Conservation (phyloP, 2,797 vertebrate species). For the Megalops cyprinoides region DNA sequence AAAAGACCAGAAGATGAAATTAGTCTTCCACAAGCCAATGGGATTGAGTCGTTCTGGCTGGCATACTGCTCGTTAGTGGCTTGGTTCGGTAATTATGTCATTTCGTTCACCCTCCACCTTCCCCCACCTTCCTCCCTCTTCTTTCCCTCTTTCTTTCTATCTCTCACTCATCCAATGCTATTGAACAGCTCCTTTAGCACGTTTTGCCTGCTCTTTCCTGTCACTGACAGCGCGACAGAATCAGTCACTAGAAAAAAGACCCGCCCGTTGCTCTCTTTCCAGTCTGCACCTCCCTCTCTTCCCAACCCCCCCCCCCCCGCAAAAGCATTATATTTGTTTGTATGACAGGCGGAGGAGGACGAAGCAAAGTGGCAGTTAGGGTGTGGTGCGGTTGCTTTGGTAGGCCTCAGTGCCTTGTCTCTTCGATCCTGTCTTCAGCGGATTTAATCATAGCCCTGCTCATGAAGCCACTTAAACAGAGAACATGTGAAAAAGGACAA, state of each 20-base stretch:
- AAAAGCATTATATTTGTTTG: conserved; percentile 37
- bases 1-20: background rate
- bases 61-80: conserved; percentile 39
- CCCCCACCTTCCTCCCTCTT: background rate
- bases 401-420: conserved; percentile 76
- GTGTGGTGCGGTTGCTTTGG: conserved; percentile 51
- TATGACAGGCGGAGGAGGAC: conserved; percentile 41
- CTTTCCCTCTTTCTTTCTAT: background rate
- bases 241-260: conserved; percentile 2
- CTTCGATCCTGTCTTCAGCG: conserved; percentile 73
- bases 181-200: background rate
- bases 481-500: too few species aligned
- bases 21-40: background rate
- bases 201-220: conserved; percentile 41
- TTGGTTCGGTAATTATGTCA: conserved; percentile 31
- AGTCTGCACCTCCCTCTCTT: background rate
- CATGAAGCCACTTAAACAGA: background rate
- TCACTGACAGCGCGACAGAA: background rate
- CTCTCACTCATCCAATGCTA: background rate
- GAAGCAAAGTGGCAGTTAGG: conserved; percentile 48
- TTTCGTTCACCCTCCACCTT: conserved; percentile 30
- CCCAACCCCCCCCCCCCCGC: background rate
- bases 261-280: background rate
- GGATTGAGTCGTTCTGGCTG: conserved; percentile 28
- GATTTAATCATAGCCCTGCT: conserved; percentile 30